Evolutionary conservation across 2,113 vertebrate genomes (phyloP).

Genomic region (Prolemur simus): DNA sequence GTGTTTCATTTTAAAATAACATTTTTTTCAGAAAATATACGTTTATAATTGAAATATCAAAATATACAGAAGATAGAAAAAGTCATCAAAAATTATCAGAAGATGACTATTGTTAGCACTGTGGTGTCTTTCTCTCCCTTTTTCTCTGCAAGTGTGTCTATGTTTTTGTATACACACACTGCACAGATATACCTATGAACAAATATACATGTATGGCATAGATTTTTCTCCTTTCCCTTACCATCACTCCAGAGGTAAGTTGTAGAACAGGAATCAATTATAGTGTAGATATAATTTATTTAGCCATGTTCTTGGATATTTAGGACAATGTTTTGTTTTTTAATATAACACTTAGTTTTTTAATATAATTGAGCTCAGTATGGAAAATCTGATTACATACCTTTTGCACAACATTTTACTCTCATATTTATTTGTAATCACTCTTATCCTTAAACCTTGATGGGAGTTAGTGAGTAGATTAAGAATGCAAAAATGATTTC

Average conservation of each 20-base stretch:
- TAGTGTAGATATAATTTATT: neutral
- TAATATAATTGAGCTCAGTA: neutral
- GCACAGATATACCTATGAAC: rapidly evolving
- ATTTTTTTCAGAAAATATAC: neutral
- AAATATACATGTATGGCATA: neutral
- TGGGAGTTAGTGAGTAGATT: neutral
- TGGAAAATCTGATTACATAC: neutral
- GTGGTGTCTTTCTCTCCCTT: neutral
- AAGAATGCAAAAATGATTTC: neutral
- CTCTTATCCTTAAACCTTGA: neutral
- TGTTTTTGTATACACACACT: neutral
- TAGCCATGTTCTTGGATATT: neutral
- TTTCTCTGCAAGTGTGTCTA: neutral
- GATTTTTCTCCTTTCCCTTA: neutral
- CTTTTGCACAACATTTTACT: neutral
- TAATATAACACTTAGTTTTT: neutral
- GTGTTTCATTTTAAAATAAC: neutral
- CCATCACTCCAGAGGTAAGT: neutral
- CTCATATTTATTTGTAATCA: neutral
- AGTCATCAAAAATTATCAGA: neutral
- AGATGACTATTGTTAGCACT: neutral
- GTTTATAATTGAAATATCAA: neutral
- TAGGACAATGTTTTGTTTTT: neutral
- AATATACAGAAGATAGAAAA: neutral
- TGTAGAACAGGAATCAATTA: neutral